Evolutionary conservation across 2,797 vertebrate genomes (phyloP).

Genomic region (Rhinophrynus dorsalis): DNA sequence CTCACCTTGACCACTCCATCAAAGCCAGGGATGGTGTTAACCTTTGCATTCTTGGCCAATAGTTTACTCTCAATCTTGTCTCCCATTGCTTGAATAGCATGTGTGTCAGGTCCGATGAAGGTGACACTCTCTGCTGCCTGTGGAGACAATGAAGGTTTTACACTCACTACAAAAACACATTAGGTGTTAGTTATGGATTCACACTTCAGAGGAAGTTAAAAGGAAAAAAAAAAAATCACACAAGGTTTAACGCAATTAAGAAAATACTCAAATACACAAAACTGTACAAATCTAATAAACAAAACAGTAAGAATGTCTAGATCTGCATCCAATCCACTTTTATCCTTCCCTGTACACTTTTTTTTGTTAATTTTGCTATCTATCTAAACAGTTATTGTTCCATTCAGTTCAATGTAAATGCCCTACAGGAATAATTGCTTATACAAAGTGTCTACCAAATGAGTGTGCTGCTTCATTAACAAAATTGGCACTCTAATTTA

Average conservation of each 20-base stretch:
- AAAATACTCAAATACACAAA: too few species aligned
- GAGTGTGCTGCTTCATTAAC: too few species aligned
- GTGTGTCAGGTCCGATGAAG: slow-evolving; percentile 91
- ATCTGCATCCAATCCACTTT: neutral
- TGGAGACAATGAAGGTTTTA: slow-evolving; percentile 81
- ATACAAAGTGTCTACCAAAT: neutral
- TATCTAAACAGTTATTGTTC: too few species aligned
- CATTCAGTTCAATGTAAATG: slow-evolving; percentile 1
- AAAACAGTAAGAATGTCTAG: slow-evolving; percentile 9
- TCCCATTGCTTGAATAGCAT: slow-evolving; percentile 86
- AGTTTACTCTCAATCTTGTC: slow-evolving; percentile 98
- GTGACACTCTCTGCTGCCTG: slow-evolving; percentile 87
- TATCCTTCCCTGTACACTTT: slow-evolving; percentile 27
- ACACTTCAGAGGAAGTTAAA: slow-evolving; percentile 50
- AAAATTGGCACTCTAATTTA: neutral
- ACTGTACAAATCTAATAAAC: too few species aligned
- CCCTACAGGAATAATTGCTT: neutral
- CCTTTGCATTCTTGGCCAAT: slow-evolving; percentile 87
- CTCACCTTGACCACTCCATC: slow-evolving; percentile 86
- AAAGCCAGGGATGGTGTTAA: slow-evolving; percentile 81
- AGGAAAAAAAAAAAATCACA: slow-evolving; percentile 19
- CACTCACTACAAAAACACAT: slow-evolving; percentile 73
- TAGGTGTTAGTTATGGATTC: slow-evolving; percentile 62
- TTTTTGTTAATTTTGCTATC: neutral
- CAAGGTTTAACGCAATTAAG: slow-evolving; percentile 20